Evolutionary conservation across 2,888 invertebrate species (phyloP), one percentile per base, ranked within the genome.

Genomic region (Drosophila ustulata): DNA sequence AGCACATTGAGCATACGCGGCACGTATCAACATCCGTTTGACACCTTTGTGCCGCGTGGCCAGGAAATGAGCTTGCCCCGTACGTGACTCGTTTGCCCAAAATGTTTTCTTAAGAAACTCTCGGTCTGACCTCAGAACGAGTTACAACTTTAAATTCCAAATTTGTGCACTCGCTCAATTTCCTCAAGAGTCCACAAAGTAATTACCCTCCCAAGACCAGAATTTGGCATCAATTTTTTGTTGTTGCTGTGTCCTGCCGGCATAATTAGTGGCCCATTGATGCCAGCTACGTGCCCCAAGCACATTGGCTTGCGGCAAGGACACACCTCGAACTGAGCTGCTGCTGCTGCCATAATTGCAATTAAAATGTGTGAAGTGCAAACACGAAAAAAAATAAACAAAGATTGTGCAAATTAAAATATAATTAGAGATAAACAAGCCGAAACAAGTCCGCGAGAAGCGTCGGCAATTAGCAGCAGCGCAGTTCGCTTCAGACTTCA

Each of bases 81-180:
- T 76, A 89, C 90, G 89, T 89, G 89, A 89, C 90, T 82, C 71
- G 86, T 66, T 67, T 88, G 32, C 23, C 8, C 26, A 75, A 68
- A 61, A 67, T 66, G 57, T 83, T 78, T 65, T 62, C 51, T 51
- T 26, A 69, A 70, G 74, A 66, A 64, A 37, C 50, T 45, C 43
- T 39, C 18, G 18, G 43, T 32, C 41, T 52, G 47, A 45, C 46
- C 18, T 45, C 52, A 13, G 23, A 75, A 75, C 34, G 73, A 62
- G 74, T 73, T 68, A 51, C 25, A 23, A 39, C 68, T 73, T 74
- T 68, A 73, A 78, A 86, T 88, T 89, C 87, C 64, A 43, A 78
- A 85, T 75, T 81, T 87, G 88, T 90, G 79, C 83, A 80, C 79
- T 86, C 89, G 90, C 90, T 87, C 91, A 90, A 90, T 91, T 91